Base-by-base conservation (phyloP, 1,140 invertebrate genomes). In the Drosophila erecta region DNA sequence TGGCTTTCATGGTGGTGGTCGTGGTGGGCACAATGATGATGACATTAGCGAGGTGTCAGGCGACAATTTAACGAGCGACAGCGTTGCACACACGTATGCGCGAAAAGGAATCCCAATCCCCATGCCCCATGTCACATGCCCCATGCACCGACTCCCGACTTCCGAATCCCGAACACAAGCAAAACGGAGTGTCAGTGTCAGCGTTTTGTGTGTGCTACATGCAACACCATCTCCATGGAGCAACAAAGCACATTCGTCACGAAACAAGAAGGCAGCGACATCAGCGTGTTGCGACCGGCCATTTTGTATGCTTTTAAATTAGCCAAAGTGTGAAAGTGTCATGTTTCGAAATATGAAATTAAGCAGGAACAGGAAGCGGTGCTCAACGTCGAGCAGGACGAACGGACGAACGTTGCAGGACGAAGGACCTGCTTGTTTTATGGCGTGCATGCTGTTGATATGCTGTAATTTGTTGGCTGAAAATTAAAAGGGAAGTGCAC, bases 271-370 rank as follows among this genome's bases (percentile, higher is more conserved):
- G 79, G 59, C 66, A 10, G 41, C 41, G 10, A 44, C 41, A 44
- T 17, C 75, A 51, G 15, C 40, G 83, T 78, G 83, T 78, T 73
- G 60, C 61, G 74, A 59, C 54, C 77, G 78, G 66, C 75, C 56
- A 79, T 87, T 85, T 86, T 87, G 81, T 86, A 81, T 86, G 81
- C 81, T 86, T 86, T 86, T 79, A 86, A 86, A 86, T 86, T 86
- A 86, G 81, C 83, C 83, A 79, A 81, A 79, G 81, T 86, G 81
- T 87, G 81, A 87, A 86, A 86, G 81, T 86, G 81, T 86, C 81
- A 86, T 86, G 81, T 87, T 86, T 87, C 81, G 75, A 67, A 86
- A 86, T 86, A 86, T 86, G 83, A 87, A 86, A 86, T 86, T 86
- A 86, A 86, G 64, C 70, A 44, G 54, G 38, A 59, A 72, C 46